A percentile compares a stretch with the other conserved stretches of the same genome.
Conservation (phyloP, 2,797 vertebrate species). For the Loriculus beryllinus region DNA sequence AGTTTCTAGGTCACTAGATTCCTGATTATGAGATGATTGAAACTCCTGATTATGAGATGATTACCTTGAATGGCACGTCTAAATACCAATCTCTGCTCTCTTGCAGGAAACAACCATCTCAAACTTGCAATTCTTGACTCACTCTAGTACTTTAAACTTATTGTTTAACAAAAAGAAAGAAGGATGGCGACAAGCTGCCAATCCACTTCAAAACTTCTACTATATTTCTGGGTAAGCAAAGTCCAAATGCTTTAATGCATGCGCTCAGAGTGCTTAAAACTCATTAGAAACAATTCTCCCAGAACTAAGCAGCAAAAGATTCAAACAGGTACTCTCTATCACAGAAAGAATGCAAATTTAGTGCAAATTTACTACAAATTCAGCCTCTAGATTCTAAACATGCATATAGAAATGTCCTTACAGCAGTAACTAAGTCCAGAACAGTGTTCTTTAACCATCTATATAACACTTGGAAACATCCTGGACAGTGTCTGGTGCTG, state of each 20-base stretch:
- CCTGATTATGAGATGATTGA: background rate
- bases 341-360: background rate
- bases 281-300: background rate
- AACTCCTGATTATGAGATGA: background rate
- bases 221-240: background rate
- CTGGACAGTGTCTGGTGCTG: background rate
- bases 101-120: background rate
- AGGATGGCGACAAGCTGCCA: background rate
- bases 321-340: background rate
- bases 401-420: background rate
- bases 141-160: background rate
- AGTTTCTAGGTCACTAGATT: background rate
- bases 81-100: background rate
- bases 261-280: conserved; percentile 1
- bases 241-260: background rate
- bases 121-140: background rate
- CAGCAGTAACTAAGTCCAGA: background rate
- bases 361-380: background rate
- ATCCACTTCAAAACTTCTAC: background rate
- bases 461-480: background rate
- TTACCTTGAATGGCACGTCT: background rate
- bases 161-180: background rate
- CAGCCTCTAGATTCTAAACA: background rate
- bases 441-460: background rate
- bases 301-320: background rate